A percentile compares a stretch with the other conserved stretches of the same genome.
phyloP scores from a whole-genome alignment of 1,140 invertebrate genomes.

The Zaprionus africanus region DNA sequence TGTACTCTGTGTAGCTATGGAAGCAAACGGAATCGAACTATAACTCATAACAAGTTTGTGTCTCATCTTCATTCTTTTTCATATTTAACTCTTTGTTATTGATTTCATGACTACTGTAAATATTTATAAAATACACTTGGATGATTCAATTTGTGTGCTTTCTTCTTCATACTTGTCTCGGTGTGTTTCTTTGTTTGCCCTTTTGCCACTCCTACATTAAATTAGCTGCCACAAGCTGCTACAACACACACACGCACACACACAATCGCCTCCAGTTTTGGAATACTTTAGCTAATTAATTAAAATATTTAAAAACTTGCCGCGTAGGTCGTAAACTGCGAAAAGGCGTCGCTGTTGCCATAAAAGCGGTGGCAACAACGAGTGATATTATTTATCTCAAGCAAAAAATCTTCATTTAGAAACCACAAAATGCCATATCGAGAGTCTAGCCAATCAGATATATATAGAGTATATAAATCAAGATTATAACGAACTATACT shows the following conservation, averaged over 20 bases:
- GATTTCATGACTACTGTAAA: neutral
- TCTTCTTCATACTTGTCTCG: constrained; percentile 6
- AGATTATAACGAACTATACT: constrained; percentile 23
- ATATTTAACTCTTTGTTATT: neutral
- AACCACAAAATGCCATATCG: constrained; percentile 46
- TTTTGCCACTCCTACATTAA: constrained; percentile 36
- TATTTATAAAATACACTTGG: neutral
- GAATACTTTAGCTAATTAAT: constrained; percentile 49
- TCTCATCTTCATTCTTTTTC: neutral
- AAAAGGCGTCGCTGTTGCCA: constrained; percentile 54
- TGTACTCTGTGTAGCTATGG: too few relatives aligned
- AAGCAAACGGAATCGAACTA: neutral
- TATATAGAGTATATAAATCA: constrained; percentile 43
- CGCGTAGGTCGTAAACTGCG: constrained; percentile 48
- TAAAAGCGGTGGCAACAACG: constrained; percentile 36
- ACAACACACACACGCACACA: constrained; percentile 22
- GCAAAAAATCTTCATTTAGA: constrained; percentile 55
- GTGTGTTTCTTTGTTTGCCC: constrained; percentile 21
- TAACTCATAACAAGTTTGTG: neutral
- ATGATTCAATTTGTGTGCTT: constrained; percentile 12
- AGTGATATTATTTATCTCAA: constrained; percentile 32
- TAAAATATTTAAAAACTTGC: constrained; percentile 49
- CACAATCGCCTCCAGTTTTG: constrained; percentile 29
- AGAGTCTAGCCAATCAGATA: constrained; percentile 26
- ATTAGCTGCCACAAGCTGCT: constrained; percentile 9